Percentiles rank a stretch among this genome's conserved stretches.
Evolutionary conservation across 2,888 invertebrate species (phyloP).

Genomic region (Hecatera dysodea): DNA sequence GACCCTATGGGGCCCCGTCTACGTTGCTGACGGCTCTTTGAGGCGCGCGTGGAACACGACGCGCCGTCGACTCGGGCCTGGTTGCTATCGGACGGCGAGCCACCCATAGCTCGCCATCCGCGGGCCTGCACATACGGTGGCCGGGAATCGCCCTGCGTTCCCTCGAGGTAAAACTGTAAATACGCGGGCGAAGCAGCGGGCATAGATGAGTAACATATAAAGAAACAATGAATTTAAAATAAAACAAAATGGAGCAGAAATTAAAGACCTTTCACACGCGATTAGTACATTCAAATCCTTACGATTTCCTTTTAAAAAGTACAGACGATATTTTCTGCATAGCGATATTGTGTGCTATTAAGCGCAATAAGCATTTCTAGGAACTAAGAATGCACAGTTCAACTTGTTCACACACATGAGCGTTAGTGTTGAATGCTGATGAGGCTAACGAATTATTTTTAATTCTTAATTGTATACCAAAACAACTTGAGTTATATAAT

Average conservation of each 20-base stretch:
- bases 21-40: too few relatives aligned
- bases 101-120: too few relatives aligned
- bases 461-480: neutral
- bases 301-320: constrained; percentile 24
- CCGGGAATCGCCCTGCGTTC: too few relatives aligned
- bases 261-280: constrained; percentile 28
- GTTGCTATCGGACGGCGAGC: too few relatives aligned
- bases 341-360: constrained; percentile 33
- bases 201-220: too few relatives aligned
- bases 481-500: too few relatives aligned
- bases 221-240: too few relatives aligned
- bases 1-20: too few relatives aligned
- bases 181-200: neutral
- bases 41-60: too few relatives aligned
- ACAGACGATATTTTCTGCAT: constrained; percentile 21
- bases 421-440: neutral
- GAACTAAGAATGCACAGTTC: constrained; percentile 22
- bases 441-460: constrained; percentile 36
- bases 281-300: constrained; percentile 37
- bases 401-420: constrained; percentile 14
- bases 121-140: too few relatives aligned
- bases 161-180: neutral
- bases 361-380: constrained; percentile 32
- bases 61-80: too few relatives aligned
- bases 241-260: neutral